These are phyloP conservation scores for Drosophila auraria DNA, from an alignment of 1,140 invertebrate genomes.

Conservation along the genomic window DNA sequence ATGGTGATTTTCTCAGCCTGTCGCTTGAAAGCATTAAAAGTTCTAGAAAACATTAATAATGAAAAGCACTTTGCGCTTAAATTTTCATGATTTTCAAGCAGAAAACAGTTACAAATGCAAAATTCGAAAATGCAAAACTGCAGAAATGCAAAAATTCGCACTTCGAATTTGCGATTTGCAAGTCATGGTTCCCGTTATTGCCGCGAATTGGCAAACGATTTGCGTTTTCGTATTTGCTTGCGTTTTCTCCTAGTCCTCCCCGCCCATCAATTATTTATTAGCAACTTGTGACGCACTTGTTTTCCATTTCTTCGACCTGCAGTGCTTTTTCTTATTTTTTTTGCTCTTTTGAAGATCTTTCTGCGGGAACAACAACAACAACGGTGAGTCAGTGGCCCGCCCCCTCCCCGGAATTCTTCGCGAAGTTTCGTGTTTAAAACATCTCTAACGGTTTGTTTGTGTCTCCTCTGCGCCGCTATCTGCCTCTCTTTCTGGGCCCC, in stretches of 20 bases:
- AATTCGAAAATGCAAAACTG: neutral
- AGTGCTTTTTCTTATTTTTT: neutral
- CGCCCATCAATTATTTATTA: slow-evolving; percentile 44
- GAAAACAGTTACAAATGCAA: slow-evolving; percentile 1
- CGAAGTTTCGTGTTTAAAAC: neutral
- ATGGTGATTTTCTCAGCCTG: neutral
- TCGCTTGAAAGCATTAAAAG: neutral
- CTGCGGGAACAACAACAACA: neutral
- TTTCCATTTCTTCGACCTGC: slow-evolving; percentile 15
- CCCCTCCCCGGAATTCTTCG: neutral
- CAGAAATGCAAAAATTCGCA: neutral
- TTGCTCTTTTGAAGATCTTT: slow-evolving; percentile 11
- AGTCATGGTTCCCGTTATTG: slow-evolving; percentile 36
- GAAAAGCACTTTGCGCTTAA: neutral
- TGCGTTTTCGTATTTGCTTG: slow-evolving; percentile 8
- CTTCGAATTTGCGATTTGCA: slow-evolving; percentile 19
- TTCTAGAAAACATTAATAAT: neutral
- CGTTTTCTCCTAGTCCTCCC: neutral
- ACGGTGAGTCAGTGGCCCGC: slow-evolving; percentile 5
- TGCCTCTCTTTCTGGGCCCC: neutral
- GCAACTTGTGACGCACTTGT: slow-evolving; percentile 46
- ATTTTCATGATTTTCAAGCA: neutral
- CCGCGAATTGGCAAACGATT: slow-evolving; percentile 4
- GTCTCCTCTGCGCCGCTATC: neutral
- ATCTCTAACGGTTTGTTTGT: slow-evolving; percentile 7